These are phyloP conservation scores for Papilio glaucus DNA, from an alignment of 1,140 invertebrate genomes.

Conservation along the genomic window DNA sequence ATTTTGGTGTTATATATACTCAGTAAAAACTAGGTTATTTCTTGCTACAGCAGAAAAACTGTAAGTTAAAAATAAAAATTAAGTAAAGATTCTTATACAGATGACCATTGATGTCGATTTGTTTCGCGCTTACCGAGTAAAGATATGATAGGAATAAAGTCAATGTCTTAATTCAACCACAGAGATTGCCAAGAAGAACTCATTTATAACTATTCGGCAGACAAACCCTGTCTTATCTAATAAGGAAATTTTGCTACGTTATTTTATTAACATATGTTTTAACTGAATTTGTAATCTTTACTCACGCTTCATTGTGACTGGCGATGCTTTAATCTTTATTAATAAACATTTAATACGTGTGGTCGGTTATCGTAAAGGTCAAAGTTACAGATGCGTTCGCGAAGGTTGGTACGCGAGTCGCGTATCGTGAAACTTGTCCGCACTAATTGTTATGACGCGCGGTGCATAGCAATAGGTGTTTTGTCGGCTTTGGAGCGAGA, in stretches of 20 bases:
- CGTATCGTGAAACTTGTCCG: slow-evolving; percentile 60
- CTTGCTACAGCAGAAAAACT: background rate
- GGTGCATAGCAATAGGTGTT: slow-evolving; percentile 51
- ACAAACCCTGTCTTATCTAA: too few species aligned
- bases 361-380: slow-evolving; percentile 42
- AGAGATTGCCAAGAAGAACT: too few species aligned
- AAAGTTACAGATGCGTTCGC: slow-evolving; percentile 48
- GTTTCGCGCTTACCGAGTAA: too few species aligned
- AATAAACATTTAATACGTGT: slow-evolving; percentile 1
- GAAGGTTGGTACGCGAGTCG: slow-evolving; percentile 54
- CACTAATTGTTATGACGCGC: slow-evolving; percentile 62
- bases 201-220: too few species aligned
- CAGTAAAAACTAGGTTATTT: background rate
- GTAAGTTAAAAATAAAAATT: too few species aligned
- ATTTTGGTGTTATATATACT: background rate
- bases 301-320: background rate
- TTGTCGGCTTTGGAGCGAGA: slow-evolving; percentile 38
- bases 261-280: background rate
- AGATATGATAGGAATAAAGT: too few species aligned
- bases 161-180: too few species aligned
- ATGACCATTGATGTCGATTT: too few species aligned
- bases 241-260: too few species aligned
- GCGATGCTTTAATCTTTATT: background rate
- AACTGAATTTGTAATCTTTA: background rate
- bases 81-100: too few species aligned